Evolutionary conservation across 1,140 invertebrate species (phyloP).

Genomic region (Araneus ventricosus): DNA sequence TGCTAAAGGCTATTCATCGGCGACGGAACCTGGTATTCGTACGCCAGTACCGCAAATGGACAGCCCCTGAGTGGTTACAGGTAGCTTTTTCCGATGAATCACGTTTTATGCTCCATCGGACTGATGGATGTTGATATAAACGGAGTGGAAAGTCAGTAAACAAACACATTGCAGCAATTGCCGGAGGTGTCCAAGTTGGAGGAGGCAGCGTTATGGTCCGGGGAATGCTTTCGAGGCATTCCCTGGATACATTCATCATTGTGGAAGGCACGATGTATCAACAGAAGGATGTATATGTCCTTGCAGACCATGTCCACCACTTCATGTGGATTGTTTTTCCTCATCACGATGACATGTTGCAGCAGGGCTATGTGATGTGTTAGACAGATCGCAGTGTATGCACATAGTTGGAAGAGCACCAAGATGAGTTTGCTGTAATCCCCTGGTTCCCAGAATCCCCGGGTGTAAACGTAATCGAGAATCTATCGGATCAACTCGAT

Average conservation of each 20-base stretch:
- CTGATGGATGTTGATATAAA: neutral
- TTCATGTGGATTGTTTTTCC: neutral
- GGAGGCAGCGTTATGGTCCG: neutral
- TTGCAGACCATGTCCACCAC: neutral
- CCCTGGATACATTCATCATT: neutral
- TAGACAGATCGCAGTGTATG: too few species aligned
- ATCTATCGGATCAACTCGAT: too few species aligned
- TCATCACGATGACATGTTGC: neutral
- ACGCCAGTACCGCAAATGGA: neutral
- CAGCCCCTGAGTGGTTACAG: neutral
- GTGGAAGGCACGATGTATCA: neutral
- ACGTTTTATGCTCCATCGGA: neutral
- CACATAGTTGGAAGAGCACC: too few species aligned
- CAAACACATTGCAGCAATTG: neutral
- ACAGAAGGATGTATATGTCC: neutral
- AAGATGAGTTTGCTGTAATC: too few species aligned
- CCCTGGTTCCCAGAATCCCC: too few species aligned
- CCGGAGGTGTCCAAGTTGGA: neutral
- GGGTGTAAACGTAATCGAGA: too few species aligned
- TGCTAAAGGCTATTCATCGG: neutral
- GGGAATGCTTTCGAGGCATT: neutral
- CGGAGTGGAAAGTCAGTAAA: neutral
- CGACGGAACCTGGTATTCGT: neutral
- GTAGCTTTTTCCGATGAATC: neutral
- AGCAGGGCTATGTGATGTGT: too few species aligned